phyloP scores from a whole-genome alignment of 2,797 vertebrate genomes.

The Bovichtus variegatus region DNA sequence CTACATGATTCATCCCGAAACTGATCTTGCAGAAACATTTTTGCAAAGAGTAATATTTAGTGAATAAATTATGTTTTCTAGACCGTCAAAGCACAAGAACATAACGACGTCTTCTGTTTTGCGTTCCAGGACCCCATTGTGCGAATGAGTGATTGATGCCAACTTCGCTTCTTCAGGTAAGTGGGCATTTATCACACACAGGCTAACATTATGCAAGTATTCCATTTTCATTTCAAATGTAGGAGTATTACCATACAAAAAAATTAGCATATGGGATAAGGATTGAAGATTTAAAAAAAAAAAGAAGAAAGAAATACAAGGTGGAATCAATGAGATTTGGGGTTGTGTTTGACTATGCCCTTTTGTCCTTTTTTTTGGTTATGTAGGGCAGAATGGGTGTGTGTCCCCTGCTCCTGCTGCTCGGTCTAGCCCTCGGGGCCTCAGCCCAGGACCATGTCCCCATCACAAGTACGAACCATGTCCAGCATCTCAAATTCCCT shows the following conservation, averaged over 20 bases:
- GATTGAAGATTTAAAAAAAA: constrained; percentile 20
- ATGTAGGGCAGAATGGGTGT: constrained; percentile 90
- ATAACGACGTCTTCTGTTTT: constrained; percentile 19
- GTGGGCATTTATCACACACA: background rate
- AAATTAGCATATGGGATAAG: constrained; percentile 43
- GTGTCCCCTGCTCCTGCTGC: constrained; percentile 87
- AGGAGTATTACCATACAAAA: constrained; percentile 26
- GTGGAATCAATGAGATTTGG: constrained; percentile 23
- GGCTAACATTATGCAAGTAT: background rate
- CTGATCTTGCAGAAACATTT: background rate
- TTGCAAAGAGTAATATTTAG: background rate
- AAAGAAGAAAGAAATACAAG: no score
- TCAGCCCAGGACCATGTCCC: constrained; percentile 70
- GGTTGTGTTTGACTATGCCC: constrained; percentile 21
- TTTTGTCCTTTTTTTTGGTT: constrained; percentile 10
- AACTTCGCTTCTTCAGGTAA: constrained; percentile 83
- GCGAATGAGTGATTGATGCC: constrained; percentile 88
- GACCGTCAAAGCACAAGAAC: background rate
- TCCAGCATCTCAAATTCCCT: background rate
- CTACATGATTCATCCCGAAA: constrained; percentile 9
- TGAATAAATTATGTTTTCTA: background rate
- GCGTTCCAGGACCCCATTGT: constrained; percentile 71
- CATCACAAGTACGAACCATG: constrained; percentile 65
- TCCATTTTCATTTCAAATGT: constrained; percentile 21
- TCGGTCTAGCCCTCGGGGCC: constrained; percentile 75